These are phyloP conservation scores for Pyrochroa serraticornis DNA, from an alignment of 2,888 invertebrate genomes.

Conservation along the genomic window DNA sequence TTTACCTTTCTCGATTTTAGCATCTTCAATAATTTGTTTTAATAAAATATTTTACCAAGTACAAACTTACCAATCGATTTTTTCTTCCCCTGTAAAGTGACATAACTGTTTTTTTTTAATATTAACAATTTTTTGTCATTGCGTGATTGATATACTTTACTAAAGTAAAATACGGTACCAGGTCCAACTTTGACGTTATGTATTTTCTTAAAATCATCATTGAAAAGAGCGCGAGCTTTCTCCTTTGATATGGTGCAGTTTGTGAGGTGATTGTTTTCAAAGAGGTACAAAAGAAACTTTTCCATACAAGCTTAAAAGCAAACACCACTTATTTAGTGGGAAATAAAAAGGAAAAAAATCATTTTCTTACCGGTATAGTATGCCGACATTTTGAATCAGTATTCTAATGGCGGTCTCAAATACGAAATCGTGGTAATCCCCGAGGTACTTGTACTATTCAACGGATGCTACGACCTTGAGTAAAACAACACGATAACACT, in stretches of 20 bases:
- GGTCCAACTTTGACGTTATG: background rate
- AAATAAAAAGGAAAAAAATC: too few species aligned
- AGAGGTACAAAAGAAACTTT: slow-evolving; percentile 9
- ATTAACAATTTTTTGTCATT: background rate
- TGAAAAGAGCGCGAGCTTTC: background rate
- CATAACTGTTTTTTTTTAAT: background rate
- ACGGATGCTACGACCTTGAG: too few species aligned
- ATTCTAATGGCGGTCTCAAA: too few species aligned
- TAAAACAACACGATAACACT: too few species aligned
- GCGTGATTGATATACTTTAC: background rate
- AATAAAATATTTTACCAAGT: background rate
- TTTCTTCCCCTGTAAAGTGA: background rate
- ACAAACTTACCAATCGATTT: background rate
- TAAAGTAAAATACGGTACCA: background rate
- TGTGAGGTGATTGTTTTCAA: slow-evolving; percentile 11
- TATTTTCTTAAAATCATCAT: background rate
- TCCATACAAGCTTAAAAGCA: slow-evolving; percentile 2
- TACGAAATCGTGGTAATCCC: too few species aligned
- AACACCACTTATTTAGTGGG: too few species aligned
- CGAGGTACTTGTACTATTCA: too few species aligned
- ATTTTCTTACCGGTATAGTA: too few species aligned
- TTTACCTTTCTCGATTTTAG: background rate
- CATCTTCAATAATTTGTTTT: background rate
- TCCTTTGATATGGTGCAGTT: slow-evolving; percentile 2
- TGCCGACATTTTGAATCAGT: too few species aligned